Conservation (phyloP, 2,797 vertebrate species). For the Merluccius polli region DNA sequence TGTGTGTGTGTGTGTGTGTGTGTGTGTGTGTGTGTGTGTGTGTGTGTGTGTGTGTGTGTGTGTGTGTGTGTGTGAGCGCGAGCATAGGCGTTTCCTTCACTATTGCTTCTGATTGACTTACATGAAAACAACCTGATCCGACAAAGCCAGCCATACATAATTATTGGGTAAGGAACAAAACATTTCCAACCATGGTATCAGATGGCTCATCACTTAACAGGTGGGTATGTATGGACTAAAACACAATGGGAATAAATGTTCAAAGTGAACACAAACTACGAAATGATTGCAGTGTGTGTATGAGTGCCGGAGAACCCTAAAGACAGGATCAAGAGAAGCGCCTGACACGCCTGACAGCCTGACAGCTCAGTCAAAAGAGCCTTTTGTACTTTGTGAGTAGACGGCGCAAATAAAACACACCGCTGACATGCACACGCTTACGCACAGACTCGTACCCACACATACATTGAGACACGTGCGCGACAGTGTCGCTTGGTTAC, state of each 20-base stretch:
- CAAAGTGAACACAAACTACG: background rate
- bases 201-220: too few species aligned
- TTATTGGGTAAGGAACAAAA: background rate
- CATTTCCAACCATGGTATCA: too few species aligned
- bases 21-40: too few species aligned
- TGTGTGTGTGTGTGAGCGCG: background rate
- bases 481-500: background rate
- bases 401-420: conserved; percentile 3
- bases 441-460: conserved; percentile 4
- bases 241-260: background rate
- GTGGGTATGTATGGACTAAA: too few species aligned
- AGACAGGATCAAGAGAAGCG: conserved; percentile 47
- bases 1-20: too few species aligned
- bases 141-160: background rate
- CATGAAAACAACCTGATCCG: background rate
- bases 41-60: background rate
- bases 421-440: conserved; percentile 1
- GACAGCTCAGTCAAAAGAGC: conserved; percentile 52
- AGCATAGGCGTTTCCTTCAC: background rate
- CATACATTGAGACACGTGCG: conserved; percentile 5
- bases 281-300: background rate
- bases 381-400: conserved; percentile 49
- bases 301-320: conserved; percentile 43
- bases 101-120: background rate
- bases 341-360: too few species aligned